phyloP scores from a whole-genome alignment of 2,888 invertebrate genomes.

The Ferrisia virgata region DNA sequence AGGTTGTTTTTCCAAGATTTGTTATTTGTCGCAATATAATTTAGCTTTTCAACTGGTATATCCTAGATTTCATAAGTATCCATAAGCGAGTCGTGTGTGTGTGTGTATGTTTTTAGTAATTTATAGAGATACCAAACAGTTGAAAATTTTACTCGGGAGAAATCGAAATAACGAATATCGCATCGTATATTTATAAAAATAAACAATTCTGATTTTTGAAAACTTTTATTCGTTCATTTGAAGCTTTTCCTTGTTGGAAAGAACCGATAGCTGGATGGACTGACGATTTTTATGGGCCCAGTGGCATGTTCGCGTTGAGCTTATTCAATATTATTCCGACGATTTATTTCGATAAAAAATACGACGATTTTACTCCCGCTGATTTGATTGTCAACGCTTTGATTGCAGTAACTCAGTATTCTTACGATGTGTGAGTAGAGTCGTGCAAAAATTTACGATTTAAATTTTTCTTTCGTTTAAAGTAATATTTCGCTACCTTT shows the following conservation, averaged over 20 bases:
- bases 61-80: too few relatives aligned
- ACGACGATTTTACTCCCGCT: constrained; percentile 68
- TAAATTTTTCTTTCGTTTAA: not conserved
- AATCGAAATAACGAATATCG: too few relatives aligned
- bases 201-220: too few relatives aligned
- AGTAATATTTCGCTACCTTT: not conserved
- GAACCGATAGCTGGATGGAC: constrained; percentile 87
- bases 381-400: constrained; percentile 64
- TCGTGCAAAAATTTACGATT: not conserved
- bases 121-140: too few relatives aligned
- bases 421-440: constrained; percentile 47
- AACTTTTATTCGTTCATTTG: too few relatives aligned
- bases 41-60: too few relatives aligned
- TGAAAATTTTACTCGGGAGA: too few relatives aligned
- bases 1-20: too few relatives aligned
- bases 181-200: too few relatives aligned
- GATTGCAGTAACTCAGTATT: constrained; percentile 60
- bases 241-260: constrained; percentile 74
- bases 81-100: too few relatives aligned
- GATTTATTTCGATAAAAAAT: constrained; percentile 52
- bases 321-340: not conserved
- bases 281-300: constrained; percentile 87
- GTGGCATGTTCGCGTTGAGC: constrained; percentile 63
- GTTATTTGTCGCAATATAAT: too few relatives aligned
- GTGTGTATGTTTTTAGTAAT: too few relatives aligned